Percentiles rank a stretch among this genome's conserved stretches.
Evolutionary conservation across 2,797 vertebrate genomes (phyloP).

Genomic region (Trematomus bernacchii): DNA sequence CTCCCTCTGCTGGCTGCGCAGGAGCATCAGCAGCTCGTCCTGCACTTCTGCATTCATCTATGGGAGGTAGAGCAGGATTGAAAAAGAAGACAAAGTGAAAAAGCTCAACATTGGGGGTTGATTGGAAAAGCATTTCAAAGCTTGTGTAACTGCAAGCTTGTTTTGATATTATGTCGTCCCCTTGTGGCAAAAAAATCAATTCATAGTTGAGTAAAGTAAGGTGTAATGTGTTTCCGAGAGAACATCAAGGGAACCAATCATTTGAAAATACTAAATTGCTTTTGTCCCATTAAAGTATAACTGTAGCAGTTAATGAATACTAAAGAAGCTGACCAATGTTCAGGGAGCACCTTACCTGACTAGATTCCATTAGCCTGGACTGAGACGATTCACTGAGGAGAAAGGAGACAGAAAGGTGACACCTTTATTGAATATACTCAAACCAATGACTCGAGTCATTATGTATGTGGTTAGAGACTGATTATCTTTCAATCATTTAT

Average conservation of each 20-base stretch:
- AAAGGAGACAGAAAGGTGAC: slow-evolving; percentile 33
- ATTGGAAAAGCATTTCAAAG: background rate
- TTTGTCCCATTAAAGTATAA: background rate
- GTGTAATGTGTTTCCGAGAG: background rate
- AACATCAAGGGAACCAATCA: background rate
- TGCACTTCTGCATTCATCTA: slow-evolving; percentile 87
- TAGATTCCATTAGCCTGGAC: slow-evolving; percentile 86
- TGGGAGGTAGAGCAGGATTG: background rate
- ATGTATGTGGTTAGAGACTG: background rate
- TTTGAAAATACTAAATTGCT: background rate
- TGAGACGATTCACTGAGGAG: slow-evolving; percentile 87
- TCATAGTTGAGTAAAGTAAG: too few relatives aligned
- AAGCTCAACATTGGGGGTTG: background rate
- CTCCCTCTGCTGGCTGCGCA: slow-evolving; percentile 94
- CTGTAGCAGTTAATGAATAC: background rate
- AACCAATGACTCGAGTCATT: background rate
- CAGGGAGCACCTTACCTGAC: slow-evolving; percentile 84
- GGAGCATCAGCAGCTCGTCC: slow-evolving; percentile 91
- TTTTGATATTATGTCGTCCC: background rate
- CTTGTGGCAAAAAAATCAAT: background rate
- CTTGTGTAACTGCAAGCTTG: background rate
- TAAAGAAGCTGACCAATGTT: background rate
- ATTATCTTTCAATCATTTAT: background rate
- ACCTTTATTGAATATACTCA: fast-evolving
- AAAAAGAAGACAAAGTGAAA: background rate